Percentiles rank a stretch among this genome's conserved stretches.
These are phyloP conservation scores for Mandrillus leucophaeus DNA, from an alignment of 2,113 vertebrate genomes.

Conservation along the genomic window DNA sequence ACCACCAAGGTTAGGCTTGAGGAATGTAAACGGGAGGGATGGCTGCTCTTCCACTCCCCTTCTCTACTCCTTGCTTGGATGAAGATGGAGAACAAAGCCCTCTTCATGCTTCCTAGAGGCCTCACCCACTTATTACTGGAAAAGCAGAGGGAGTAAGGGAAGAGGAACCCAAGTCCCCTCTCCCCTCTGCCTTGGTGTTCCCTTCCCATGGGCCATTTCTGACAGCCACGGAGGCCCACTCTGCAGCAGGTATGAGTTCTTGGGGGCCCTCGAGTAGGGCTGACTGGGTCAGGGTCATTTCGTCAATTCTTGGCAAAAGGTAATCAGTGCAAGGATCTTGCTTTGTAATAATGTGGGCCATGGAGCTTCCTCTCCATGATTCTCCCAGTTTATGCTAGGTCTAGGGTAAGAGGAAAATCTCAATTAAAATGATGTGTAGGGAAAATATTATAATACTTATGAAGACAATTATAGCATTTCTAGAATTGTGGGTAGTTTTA, in stretches of 20 bases:
- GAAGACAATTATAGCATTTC: background rate
- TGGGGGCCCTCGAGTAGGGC: background rate
- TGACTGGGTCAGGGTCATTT: background rate
- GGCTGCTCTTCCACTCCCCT: background rate
- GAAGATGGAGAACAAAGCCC: no score
- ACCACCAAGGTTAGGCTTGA: background rate
- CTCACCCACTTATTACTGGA: no score
- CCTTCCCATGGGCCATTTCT: background rate
- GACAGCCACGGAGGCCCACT: background rate
- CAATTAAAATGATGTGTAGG: background rate
- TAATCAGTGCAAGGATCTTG: background rate
- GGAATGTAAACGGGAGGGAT: no score
- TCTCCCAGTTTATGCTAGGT: background rate
- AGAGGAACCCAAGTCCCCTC: background rate
- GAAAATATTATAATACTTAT: background rate
- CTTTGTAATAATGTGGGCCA: background rate
- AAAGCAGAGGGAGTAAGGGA: background rate
- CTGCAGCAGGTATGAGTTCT: background rate
- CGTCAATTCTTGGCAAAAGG: background rate
- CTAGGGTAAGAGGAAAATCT: background rate
- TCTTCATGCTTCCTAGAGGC: background rate
- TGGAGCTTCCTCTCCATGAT: background rate
- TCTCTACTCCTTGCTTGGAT: background rate
- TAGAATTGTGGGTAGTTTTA: background rate
- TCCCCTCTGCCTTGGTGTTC: background rate